Evolutionary conservation across 1,140 invertebrate genomes (phyloP).

Genomic region (Microplitis mediator): DNA sequence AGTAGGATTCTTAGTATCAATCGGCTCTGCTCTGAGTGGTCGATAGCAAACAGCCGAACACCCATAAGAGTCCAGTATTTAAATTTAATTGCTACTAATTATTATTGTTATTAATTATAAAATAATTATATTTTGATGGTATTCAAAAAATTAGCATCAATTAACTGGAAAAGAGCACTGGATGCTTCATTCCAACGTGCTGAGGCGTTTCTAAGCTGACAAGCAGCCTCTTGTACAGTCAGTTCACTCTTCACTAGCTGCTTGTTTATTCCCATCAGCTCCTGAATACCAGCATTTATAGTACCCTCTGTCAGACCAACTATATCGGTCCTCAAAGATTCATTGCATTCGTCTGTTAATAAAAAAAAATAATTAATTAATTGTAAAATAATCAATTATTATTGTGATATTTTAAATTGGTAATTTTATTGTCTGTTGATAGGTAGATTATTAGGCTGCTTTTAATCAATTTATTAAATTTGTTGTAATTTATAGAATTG

Average conservation of each 20-base stretch:
- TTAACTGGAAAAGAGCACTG: slow-evolving; percentile 45
- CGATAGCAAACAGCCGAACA: too few relatives aligned
- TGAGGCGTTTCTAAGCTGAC: slow-evolving; percentile 50
- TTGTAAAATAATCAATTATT: background rate
- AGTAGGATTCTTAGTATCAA: too few relatives aligned
- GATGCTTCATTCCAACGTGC: slow-evolving; percentile 44
- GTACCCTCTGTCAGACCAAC: slow-evolving; percentile 47
- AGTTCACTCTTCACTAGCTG: slow-evolving; percentile 58
- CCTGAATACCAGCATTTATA: slow-evolving; percentile 48
- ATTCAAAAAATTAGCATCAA: slow-evolving; percentile 52
- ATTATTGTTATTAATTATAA: slow-evolving; percentile 29
- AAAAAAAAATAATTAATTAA: slow-evolving; percentile 25
- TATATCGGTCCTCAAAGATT: slow-evolving; percentile 53
- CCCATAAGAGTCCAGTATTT: background rate
- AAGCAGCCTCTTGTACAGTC: slow-evolving; percentile 55
- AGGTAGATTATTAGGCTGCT: too few relatives aligned
- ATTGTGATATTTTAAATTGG: background rate
- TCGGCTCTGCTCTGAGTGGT: too few relatives aligned
- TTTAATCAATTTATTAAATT: too few relatives aligned
- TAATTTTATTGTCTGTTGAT: too few relatives aligned
- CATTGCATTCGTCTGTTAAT: slow-evolving; percentile 55
- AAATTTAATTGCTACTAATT: slow-evolving; percentile 28
- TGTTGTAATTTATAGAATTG: too few relatives aligned
- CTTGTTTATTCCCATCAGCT: slow-evolving; percentile 52
- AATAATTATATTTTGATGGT: slow-evolving; percentile 50